Conservation (phyloP, 2,888 invertebrate genomes). For the Theristus sp. region DNA sequence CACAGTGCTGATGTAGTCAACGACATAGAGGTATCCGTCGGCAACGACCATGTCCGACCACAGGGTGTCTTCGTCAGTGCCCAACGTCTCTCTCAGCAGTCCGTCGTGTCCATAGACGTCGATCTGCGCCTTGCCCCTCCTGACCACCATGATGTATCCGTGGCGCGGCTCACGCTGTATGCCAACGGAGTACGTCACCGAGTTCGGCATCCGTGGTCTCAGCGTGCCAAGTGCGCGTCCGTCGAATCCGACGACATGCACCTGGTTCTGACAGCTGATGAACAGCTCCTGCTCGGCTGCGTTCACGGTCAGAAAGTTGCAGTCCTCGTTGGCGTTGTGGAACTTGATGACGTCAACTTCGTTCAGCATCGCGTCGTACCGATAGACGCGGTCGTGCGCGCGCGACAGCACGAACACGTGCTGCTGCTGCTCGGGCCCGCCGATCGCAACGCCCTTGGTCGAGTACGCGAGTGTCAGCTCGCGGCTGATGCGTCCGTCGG, state of each 20-base stretch:
- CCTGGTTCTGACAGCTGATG: conserved; percentile 6
- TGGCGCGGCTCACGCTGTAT: conserved; percentile 3
- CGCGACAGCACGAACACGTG: conserved; percentile 7
- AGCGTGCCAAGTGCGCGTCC: neutral
- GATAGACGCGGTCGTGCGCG: conserved; percentile 6
- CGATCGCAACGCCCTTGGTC: conserved; percentile 5
- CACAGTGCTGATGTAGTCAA: conserved; percentile 8
- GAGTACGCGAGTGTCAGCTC: conserved; percentile 2
- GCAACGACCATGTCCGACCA: conserved; percentile 8
- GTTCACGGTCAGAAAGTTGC: conserved; percentile 7
- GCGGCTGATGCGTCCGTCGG: neutral
- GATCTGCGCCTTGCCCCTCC: conserved; percentile 3
- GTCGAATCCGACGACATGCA: neutral
- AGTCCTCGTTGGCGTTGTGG: conserved; percentile 3
- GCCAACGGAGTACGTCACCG: conserved; percentile 5
- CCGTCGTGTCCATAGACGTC: conserved; percentile 7
- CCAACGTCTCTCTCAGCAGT: conserved; percentile 1
- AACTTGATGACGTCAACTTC: conserved; percentile 2
- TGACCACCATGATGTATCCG: conserved; percentile 3
- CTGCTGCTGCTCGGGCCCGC: neutral
- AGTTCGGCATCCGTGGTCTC: neutral
- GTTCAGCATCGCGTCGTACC: conserved; percentile 4
- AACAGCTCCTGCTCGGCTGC: neutral
- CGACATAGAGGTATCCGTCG: conserved; percentile 4
- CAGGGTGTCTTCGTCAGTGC: conserved; percentile 1